phyloP scores from a whole-genome alignment of 2,797 vertebrate genomes.

The Potorous gilbertii region DNA sequence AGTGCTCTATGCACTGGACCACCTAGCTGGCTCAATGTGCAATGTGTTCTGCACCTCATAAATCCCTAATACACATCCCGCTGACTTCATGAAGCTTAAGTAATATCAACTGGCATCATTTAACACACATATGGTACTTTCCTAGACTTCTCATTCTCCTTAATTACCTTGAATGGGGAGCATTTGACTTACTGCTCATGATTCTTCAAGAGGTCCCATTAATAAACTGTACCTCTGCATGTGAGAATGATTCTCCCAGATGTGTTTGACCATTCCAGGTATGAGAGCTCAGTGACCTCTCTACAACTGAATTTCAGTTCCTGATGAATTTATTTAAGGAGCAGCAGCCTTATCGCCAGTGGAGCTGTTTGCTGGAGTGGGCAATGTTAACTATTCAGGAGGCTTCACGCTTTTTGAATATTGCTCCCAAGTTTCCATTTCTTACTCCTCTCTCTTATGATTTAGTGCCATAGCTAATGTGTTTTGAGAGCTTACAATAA shows the following conservation, averaged over 20 bases:
- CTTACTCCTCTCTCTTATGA: slow-evolving; percentile 39
- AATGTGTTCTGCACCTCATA: neutral
- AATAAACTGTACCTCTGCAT: slow-evolving; percentile 55
- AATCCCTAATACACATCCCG: neutral
- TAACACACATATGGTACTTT: neutral
- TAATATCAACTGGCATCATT: neutral
- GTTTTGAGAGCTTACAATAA: neutral
- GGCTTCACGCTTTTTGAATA: slow-evolving; percentile 69
- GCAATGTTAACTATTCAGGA: slow-evolving; percentile 59
- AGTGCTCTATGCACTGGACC: neutral
- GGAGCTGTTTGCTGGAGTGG: slow-evolving; percentile 70
- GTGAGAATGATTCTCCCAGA: slow-evolving; percentile 28
- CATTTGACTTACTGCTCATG: slow-evolving; percentile 43
- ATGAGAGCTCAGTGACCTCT: slow-evolving; percentile 18
- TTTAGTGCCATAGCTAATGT: neutral
- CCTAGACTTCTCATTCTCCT: neutral
- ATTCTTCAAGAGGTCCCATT: slow-evolving; percentile 51
- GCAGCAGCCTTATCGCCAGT: slow-evolving; percentile 33
- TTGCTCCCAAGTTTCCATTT: slow-evolving; percentile 67
- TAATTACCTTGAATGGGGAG: neutral
- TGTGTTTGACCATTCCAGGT: neutral
- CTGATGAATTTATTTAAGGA: slow-evolving; percentile 42
- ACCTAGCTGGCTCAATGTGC: neutral
- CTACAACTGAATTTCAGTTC: slow-evolving; percentile 48
- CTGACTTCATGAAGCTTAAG: neutral